Evolutionary conservation across 2,797 vertebrate genomes (phyloP), one percentile per base, ranked within the genome.

Genomic region (Sebastes glaucus): DNA sequence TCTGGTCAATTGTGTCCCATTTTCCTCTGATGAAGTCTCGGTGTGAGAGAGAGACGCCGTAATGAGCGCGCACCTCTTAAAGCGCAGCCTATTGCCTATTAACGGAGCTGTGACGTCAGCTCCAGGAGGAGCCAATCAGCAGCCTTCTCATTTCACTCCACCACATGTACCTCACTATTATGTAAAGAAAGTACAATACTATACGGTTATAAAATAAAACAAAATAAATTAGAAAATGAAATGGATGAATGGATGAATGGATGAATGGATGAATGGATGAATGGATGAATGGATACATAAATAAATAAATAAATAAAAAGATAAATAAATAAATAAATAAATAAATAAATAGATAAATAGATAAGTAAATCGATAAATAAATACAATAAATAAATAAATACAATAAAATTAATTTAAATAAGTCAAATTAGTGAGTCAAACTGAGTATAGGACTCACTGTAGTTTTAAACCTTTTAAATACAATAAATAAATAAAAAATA

Each of bases 51-150:
- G 83, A 62, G 62, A 64, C 87, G 82, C 85, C 72, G 91, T 92
- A 96, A 96, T 95, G 95, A 92, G 95, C 96, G 93, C 95, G 93
- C 95, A 94, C 93, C 96, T 93, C 92, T 93, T 88, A 87, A 84
- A 86, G 95, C 94, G 88, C 93, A 91, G 85, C 94, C 93, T 94
- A 93, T 95, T 91, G 91, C 85, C 88, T 92, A 94, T 94, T 94
- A 94, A 93, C 91, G 91, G 78, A 69, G 70, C 63, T 3, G 74
- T 90, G 90, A 97, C 97, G 97, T 97, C 97, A 97, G 78, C 4
- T 8, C 11, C 55, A 27, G 64, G 56, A 28, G n/a, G 83, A 87
- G 85, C 96, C 96, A 95, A 97, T 97, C 91, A 93, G 93, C 46
- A 62, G 69, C 76, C 72, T 70, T 14, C 87, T 88, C 62, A 56